phyloP scores from a whole-genome alignment of 2,113 vertebrate genomes.

The Tympanuchus pallidicinctus region DNA sequence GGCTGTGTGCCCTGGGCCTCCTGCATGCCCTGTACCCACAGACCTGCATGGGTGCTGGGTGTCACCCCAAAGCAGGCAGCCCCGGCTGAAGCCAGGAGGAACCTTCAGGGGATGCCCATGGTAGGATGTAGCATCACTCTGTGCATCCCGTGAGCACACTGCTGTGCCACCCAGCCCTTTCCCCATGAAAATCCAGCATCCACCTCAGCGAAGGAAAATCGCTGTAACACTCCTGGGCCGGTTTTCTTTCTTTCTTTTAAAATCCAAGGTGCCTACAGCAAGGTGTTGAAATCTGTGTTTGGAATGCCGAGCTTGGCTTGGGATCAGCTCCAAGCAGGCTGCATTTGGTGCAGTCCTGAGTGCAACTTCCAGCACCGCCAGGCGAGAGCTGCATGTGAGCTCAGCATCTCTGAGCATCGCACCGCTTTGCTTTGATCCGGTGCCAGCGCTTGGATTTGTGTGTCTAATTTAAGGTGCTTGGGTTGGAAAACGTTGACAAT shows the following conservation, averaged over 20 bases:
- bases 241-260: not conserved
- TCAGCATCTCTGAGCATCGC: conserved; percentile 13
- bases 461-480: conserved; percentile 57
- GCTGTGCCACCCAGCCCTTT: not conserved
- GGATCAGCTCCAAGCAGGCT: not conserved
- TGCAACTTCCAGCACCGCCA: not conserved
- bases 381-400: not conserved
- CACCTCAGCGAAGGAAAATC: accelerated
- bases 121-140: accelerated
- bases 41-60: accelerated
- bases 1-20: conserved; percentile 26
- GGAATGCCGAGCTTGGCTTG: not conserved
- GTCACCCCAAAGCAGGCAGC: not conserved
- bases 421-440: not conserved
- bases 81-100: not conserved
- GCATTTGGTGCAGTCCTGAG: conserved; percentile 6
- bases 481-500: conserved; percentile 66
- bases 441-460: not conserved
- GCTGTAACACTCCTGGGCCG: not conserved
- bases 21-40: not conserved
- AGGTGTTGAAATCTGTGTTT: conserved; percentile 44
- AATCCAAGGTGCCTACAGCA: conserved; percentile 26
- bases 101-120: accelerated
- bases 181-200: not conserved
- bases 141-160: accelerated